Conservation (phyloP, 2,888 invertebrate genomes). For the Arctia plantaginis region DNA sequence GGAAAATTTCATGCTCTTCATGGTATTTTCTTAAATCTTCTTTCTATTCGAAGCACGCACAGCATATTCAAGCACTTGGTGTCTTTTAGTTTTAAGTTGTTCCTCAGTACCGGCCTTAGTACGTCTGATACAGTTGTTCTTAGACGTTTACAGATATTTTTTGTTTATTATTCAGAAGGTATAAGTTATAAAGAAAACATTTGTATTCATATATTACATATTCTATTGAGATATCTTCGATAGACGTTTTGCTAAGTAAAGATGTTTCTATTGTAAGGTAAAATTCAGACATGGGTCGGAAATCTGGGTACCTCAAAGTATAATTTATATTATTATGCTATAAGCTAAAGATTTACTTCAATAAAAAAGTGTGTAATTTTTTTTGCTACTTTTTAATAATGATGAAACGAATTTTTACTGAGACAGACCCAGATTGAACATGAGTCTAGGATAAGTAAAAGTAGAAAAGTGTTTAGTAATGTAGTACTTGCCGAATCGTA, state of each 20-base stretch:
- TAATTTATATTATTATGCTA: background rate
- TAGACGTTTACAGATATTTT: conserved; percentile 51
- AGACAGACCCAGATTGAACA: too few species aligned
- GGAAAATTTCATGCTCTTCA: conserved; percentile 41
- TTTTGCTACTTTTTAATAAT: background rate
- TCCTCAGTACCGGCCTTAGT: conserved; percentile 50
- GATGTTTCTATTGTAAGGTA: background rate
- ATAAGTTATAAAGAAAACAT: conserved; percentile 53
- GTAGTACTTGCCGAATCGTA: too few species aligned
- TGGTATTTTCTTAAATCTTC: conserved; percentile 60
- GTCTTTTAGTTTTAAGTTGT: conserved; percentile 54
- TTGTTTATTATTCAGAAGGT: conserved; percentile 51
- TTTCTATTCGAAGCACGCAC: conserved; percentile 58
- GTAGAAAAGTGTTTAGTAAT: too few species aligned
- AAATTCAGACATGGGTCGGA: conserved; percentile 4
- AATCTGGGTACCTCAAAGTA: background rate
- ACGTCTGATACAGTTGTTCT: conserved; percentile 33
- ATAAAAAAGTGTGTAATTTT: background rate
- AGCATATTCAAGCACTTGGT: conserved; percentile 50
- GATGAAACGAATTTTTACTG: too few species aligned
- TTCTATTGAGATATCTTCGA: background rate
- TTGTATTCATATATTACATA: conserved; percentile 5
- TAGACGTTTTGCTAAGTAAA: background rate
- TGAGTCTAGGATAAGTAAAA: too few species aligned
- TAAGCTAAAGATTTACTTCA: background rate